Base-by-base conservation (phyloP, 2,888 invertebrate species). In the Eulithis testata region DNA sequence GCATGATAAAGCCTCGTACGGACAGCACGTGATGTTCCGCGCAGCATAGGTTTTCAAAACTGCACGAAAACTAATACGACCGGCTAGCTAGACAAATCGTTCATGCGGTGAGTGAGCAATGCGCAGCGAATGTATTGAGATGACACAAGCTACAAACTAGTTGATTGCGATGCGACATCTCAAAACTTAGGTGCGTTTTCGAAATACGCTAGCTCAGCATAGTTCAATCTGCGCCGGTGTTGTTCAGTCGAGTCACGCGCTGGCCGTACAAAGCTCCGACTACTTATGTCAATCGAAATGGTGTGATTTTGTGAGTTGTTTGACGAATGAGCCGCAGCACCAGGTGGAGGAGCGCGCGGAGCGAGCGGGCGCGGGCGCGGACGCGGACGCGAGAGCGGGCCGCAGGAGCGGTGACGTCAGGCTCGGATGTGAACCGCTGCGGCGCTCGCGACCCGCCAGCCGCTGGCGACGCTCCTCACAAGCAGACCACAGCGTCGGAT, bases 271-370 rank as follows among this genome's bases (percentile, higher is more conserved):
- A 60, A 63, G 75, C 60, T 54, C 43, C 14, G 60, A 57, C 86
- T 86, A 87, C 81, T 84, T 81, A 76, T 87, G 88, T 91, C 93
- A 96, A 89, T 96, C 96, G 90, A 95, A 94, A 84, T 95, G 95
- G 84, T 96, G 96, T 61, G 96, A 95, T 89, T 96, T 96, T 77
- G 95, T 95, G 90, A 96, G 94, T 77, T 96, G 96, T 87, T 95
- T 95, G 85, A 96, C 96, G 90, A 96, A 96, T 75, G 95, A 95
- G 84, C 96, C 96, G 87, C 96, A 96, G 88, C 96, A 96, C 96
- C 96, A 96, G 37, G 95, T 95, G 73, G 95, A 94, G 67, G 95
- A 95, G 75, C 95, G 94, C 50, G 94, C 93, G 63, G 94, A 94
- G 78, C 90, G 90, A 76, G 84, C 65, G 77, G 78, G 64, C 75